These are phyloP conservation scores for Brachypteracias leptosomus DNA, from an alignment of 2,113 vertebrate species.

Conservation along the genomic window DNA sequence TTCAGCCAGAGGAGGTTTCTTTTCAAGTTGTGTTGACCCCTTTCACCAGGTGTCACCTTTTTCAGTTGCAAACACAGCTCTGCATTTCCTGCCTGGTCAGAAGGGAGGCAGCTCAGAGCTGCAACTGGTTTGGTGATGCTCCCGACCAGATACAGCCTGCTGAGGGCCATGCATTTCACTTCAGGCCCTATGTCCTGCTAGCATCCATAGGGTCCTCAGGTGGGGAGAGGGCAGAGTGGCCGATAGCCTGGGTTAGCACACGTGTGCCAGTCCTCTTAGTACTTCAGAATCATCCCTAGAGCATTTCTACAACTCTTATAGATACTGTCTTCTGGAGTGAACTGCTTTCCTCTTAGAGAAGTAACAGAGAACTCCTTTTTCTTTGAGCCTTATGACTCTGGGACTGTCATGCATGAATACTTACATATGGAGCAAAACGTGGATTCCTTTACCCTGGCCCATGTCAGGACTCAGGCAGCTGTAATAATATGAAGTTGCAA, in stretches of 20 bases:
- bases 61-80: background rate
- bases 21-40: background rate
- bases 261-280: accelerated
- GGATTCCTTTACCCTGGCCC: background rate
- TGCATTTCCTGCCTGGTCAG: background rate
- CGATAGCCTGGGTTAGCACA: accelerated
- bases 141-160: background rate
- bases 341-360: background rate
- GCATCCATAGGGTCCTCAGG: background rate
- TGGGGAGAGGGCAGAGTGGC: background rate
- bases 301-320: background rate
- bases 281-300: background rate
- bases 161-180: background rate
- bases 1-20: background rate
- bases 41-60: background rate
- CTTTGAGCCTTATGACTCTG: background rate
- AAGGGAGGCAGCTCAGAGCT: background rate
- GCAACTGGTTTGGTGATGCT: accelerated
- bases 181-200: background rate
- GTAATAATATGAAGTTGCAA: background rate
- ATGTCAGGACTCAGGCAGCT: background rate
- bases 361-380: background rate
- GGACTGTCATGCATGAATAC: background rate
- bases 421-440: background rate
- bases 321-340: background rate